phyloP scores from a whole-genome alignment of 2,797 vertebrate species.

The Labeo calbasu region DNA sequence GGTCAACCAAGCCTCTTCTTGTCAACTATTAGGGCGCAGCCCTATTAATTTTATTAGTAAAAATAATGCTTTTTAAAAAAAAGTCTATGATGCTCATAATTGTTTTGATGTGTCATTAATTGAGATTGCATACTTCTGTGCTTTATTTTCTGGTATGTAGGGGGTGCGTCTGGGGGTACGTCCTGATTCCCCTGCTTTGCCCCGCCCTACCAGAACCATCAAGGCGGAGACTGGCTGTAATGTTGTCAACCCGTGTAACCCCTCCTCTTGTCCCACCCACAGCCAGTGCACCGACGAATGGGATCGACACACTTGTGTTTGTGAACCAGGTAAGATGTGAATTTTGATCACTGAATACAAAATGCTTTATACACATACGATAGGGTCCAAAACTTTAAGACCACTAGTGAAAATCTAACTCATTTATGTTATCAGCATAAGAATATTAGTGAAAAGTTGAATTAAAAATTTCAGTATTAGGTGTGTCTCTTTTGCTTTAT shows the following conservation, averaged over 20 bases:
- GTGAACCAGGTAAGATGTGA: slow-evolving; percentile 84
- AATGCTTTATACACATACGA: not conserved
- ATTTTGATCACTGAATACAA: not conserved
- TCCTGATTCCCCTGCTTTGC: slow-evolving; percentile 79
- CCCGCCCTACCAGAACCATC: slow-evolving; percentile 83
- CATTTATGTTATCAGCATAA: not conserved
- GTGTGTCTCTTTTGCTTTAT: not conserved
- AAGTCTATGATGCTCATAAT: no score
- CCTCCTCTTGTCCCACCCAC: slow-evolving; percentile 88
- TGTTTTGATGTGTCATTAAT: not conserved
- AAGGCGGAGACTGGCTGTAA: slow-evolving; percentile 90
- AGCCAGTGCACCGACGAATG: slow-evolving; percentile 89
- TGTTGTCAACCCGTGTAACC: slow-evolving; percentile 83
- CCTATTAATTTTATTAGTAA: no score
- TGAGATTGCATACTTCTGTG: not conserved
- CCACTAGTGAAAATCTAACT: no score
- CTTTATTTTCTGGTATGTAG: slow-evolving; percentile 69
- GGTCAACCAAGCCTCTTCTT: no score
- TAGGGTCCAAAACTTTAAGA: not conserved
- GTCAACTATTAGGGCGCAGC: no score
- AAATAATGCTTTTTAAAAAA: no score
- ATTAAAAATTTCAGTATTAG: not conserved
- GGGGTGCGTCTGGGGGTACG: slow-evolving; percentile 90
- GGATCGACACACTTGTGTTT: slow-evolving; percentile 89
- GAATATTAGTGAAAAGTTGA: not conserved